These are phyloP conservation scores for Habroteleia sp. DNA, from an alignment of 2,888 invertebrate genomes.

Conservation along the genomic window DNA sequence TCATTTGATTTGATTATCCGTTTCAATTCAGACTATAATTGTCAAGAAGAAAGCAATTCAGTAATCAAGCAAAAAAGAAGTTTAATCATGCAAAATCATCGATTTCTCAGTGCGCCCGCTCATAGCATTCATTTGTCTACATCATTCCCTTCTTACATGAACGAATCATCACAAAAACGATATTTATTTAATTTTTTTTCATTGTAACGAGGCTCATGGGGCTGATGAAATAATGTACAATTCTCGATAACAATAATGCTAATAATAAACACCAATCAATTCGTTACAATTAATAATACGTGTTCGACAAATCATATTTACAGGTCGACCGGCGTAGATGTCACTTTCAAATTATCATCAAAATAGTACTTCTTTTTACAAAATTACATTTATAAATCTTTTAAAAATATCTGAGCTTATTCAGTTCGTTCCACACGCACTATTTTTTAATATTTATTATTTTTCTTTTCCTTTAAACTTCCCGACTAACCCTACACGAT, in stretches of 20 bases:
- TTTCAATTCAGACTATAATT: slow-evolving; percentile 67
- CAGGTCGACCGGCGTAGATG: slow-evolving; percentile 74
- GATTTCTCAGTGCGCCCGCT: slow-evolving; percentile 35
- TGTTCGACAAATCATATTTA: slow-evolving; percentile 77
- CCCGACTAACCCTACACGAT: slow-evolving; percentile 38
- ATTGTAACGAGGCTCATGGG: slow-evolving; percentile 16
- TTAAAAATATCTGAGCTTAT: slow-evolving; percentile 75
- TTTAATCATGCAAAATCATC: slow-evolving; percentile 10
- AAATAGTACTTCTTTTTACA: slow-evolving; percentile 78
- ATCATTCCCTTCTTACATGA: not conserved
- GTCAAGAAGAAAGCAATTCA: slow-evolving; percentile 55
- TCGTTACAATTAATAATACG: slow-evolving; percentile 71
- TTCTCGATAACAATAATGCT: slow-evolving; percentile 72
- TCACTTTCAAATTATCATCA: slow-evolving; percentile 72
- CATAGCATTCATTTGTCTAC: not conserved
- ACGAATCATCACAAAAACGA: slow-evolving; percentile 7
- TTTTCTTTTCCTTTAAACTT: slow-evolving; percentile 11
- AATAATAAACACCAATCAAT: slow-evolving; percentile 39
- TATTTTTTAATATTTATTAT: slow-evolving; percentile 21
- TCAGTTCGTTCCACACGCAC: slow-evolving; percentile 65
- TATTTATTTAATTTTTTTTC: not conserved
- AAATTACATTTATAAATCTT: slow-evolving; percentile 80
- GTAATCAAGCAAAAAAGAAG: slow-evolving; percentile 12
- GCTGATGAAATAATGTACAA: slow-evolving; percentile 64
- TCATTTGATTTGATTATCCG: slow-evolving; percentile 67